Evolutionary conservation across 2,797 vertebrate genomes (phyloP).

Genomic region (Molossus molossus): DNA sequence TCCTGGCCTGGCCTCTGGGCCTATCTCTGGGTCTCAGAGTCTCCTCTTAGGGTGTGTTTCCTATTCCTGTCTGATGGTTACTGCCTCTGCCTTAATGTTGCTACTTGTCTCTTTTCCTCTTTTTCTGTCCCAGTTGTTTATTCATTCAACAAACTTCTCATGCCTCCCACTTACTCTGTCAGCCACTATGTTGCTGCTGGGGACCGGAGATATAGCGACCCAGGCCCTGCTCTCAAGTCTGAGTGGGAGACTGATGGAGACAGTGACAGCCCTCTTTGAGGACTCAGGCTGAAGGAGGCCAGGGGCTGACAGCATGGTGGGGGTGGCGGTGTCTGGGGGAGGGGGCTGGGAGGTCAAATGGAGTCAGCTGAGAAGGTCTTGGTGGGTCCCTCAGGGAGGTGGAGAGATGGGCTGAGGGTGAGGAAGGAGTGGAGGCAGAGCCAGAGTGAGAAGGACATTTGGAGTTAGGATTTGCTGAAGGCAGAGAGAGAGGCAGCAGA

Average conservation of each 20-base stretch:
- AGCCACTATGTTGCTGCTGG: background rate
- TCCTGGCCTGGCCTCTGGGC: slow-evolving; percentile 14
- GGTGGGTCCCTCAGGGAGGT: background rate
- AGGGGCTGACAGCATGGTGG: background rate
- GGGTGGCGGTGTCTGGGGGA: background rate
- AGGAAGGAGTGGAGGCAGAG: background rate
- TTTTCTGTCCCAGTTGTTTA: background rate
- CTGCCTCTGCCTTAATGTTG: background rate
- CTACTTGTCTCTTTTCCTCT: background rate
- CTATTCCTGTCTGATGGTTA: background rate
- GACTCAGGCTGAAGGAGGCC: background rate
- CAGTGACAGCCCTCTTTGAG: background rate
- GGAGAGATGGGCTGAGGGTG: background rate
- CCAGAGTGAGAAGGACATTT: background rate
- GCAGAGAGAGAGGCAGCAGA: slow-evolving; percentile 12
- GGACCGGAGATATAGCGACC: background rate
- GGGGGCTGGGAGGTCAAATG: background rate
- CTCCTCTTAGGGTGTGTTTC: background rate
- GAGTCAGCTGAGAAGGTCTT: background rate
- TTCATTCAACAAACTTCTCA: slow-evolving; percentile 33
- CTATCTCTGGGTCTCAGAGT: background rate
- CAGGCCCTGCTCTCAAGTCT: background rate
- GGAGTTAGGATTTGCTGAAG: slow-evolving; percentile 32
- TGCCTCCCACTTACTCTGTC: slow-evolving; percentile 5
- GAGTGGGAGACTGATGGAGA: background rate